Evolutionary conservation across 1,140 invertebrate genomes (phyloP), one percentile per base, ranked within the genome.

Genomic region (Psilanteris sp.): DNA sequence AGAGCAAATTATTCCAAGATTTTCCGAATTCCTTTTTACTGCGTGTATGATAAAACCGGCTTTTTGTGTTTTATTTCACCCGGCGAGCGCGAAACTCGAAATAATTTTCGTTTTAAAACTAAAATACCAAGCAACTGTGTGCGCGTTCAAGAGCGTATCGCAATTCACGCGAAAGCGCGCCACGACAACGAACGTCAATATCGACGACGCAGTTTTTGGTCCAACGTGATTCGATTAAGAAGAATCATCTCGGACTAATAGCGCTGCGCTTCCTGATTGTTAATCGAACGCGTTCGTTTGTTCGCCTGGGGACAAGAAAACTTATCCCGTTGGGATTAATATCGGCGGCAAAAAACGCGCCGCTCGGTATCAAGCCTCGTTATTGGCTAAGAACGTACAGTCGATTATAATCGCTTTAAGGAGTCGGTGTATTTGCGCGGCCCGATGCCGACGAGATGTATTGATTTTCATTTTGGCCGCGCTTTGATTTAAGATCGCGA

Each of bases 401-500:
- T 20, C 20, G 14, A 59, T 59, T 39, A 26, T 18, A 43, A 52
- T 52, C 46, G 36, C 20, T 34, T 32, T 4, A 24, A 36, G 16
- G 15, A 48, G 24, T 4, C 13, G 10, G 41, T 7, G 39, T 10
- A 36, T 22, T 34, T 4, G 34, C 15, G 2, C 15, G 20, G 36
- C 10, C 31, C 5, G 18, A 20, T 20, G 18, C 5, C 13, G 24
- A 6, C 4, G 18, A 26, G 64, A 36, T 71, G 22, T 50, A 72
- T 46, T 44, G 68, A 62, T 72, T 62, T 55, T 39, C 57, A 48
- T 72, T 72, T 54, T 26, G 13, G 14, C 18, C 7, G 29, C 20
- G 13, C 31, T 62, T 62, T 62, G 57, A 62, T 62, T 72, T 54
- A 72, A 43, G 50, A 44, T 46, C 46, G 31, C 31, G 37, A 37